These are phyloP conservation scores for Meganola albula DNA, from an alignment of 2,888 invertebrate genomes.

Conservation along the genomic window DNA sequence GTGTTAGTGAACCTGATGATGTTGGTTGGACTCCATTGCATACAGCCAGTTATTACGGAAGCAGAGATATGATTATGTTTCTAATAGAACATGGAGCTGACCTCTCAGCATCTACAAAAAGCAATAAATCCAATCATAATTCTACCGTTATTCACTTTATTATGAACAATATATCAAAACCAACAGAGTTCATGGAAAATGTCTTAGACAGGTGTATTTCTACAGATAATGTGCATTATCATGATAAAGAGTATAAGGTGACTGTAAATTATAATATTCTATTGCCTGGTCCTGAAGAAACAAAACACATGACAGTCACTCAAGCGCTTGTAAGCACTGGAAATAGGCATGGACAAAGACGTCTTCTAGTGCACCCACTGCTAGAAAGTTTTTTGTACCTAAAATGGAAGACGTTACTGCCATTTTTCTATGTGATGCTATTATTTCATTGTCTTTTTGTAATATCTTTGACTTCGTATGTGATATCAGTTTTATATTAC, in stretches of 20 bases:
- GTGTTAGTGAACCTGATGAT: constrained; percentile 24
- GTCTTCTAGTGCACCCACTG: constrained; percentile 66
- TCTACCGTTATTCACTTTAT: constrained; percentile 56
- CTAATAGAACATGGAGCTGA: constrained; percentile 51
- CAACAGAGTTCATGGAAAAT: constrained; percentile 60
- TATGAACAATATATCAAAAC: constrained; percentile 55
- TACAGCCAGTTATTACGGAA: constrained; percentile 56
- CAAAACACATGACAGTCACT: constrained; percentile 62
- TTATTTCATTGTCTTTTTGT: constrained; percentile 60
- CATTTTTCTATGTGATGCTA: constrained; percentile 62
- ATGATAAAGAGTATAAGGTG: constrained; percentile 42
- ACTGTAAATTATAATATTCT: constrained; percentile 57
- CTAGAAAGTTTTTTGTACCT: constrained; percentile 70
- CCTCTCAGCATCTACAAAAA: constrained; percentile 7
- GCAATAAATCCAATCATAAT: constrained; percentile 5
- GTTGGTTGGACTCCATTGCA: constrained; percentile 30
- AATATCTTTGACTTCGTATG: constrained; percentile 53
- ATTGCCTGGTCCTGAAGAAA: constrained; percentile 36
- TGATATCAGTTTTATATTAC: constrained; percentile 26
- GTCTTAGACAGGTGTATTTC: constrained; percentile 62
- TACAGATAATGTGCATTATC: constrained; percentile 44
- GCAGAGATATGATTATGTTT: constrained; percentile 64
- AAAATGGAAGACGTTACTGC: constrained; percentile 67
- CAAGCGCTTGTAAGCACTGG: constrained; percentile 62
- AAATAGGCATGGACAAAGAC: constrained; percentile 51